A percentile compares a stretch with the other conserved stretches of the same genome.
Evolutionary conservation across 2,113 vertebrate species (phyloP).

Genomic region (Peromyscus californicus): DNA sequence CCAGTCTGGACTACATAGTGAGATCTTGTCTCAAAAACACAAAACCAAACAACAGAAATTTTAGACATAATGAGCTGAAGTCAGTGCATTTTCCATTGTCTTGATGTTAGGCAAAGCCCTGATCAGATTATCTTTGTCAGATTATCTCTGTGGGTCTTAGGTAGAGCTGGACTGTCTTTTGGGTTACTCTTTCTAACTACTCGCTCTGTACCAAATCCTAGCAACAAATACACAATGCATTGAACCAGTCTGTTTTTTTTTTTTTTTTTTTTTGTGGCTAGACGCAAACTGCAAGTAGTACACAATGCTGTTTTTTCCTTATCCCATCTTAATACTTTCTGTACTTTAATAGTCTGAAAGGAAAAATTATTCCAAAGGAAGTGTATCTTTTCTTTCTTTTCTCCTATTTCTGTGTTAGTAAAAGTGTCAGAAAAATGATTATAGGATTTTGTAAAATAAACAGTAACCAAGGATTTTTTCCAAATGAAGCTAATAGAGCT

Average conservation of each 20-base stretch:
- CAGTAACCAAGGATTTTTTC: background rate
- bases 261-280: background rate
- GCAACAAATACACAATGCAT: background rate
- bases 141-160: conserved; percentile 24
- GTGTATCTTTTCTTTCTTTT: background rate
- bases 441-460: conserved; percentile 6
- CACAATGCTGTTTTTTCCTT: background rate
- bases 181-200: conserved; percentile 42
- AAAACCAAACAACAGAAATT: background rate
- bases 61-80: background rate
- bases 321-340: background rate
- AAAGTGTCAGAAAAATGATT: background rate
- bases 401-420: background rate
- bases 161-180: background rate
- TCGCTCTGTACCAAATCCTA: background rate
- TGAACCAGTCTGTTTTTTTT: background rate
- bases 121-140: conserved; percentile 23
- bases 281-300: background rate
- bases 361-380: conserved; percentile 1
- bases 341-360: background rate
- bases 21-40: background rate
- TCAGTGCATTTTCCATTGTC: background rate
- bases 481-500: background rate
- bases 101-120: background rate
- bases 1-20: background rate